These are phyloP conservation scores for Empis stercorea DNA, from an alignment of 2,888 invertebrate genomes.

Conservation along the genomic window DNA sequence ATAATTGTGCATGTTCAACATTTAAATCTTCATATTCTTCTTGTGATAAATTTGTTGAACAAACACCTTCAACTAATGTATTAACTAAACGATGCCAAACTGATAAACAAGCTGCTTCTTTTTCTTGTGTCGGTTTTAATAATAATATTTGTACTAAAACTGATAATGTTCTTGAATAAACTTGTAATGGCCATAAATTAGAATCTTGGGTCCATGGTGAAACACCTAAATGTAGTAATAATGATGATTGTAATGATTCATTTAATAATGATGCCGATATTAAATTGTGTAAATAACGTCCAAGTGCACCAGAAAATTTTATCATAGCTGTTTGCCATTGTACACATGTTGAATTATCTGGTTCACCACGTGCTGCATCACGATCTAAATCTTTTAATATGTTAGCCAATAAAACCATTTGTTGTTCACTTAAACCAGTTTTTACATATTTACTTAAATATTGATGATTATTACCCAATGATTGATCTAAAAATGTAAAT, in stretches of 20 bases:
- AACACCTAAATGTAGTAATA: conserved; percentile 61
- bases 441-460: conserved; percentile 55
- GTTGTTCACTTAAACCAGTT: conserved; percentile 63
- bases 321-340: conserved; percentile 36
- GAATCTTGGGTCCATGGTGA: conserved; percentile 56
- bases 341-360: conserved; percentile 37
- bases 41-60: conserved; percentile 21
- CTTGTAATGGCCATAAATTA: conserved; percentile 63
- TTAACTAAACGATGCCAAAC: conserved; percentile 87
- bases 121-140: conserved; percentile 67
- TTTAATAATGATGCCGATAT: conserved; percentile 56
- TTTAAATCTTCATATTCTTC: conserved; percentile 61
- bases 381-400: conserved; percentile 83
- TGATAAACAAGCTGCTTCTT: conserved; percentile 77
- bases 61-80: conserved; percentile 75
- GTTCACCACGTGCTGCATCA: conserved; percentile 74
- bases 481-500: conserved; percentile 71
- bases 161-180: conserved; percentile 62
- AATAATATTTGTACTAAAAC: conserved; percentile 77
- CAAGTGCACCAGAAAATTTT: conserved; percentile 33
- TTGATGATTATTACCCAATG: conserved; percentile 43
- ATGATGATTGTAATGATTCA: conserved; percentile 53
- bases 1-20: conserved; percentile 87
- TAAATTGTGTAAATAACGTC: conserved; percentile 46
- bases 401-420: conserved; percentile 76